Evolutionary conservation across 2,113 vertebrate species (phyloP), one percentile per base, ranked within the genome.

Genomic region (Oenanthe oenanthe): DNA sequence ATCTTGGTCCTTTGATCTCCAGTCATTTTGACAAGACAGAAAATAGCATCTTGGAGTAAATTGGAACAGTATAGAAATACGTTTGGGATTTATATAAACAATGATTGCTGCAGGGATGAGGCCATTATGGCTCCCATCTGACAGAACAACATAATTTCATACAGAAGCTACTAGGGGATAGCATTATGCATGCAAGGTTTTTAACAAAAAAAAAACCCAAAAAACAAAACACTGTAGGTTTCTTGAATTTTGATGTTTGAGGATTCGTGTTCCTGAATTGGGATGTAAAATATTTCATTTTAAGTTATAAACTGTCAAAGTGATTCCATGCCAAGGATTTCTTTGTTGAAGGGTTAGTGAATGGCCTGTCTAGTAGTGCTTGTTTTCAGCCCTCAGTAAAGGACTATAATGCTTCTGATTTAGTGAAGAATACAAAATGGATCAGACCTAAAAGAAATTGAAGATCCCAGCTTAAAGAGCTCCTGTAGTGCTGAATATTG

Each of bases 31-130:
- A 98, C 97, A 96, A 95, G 88, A 97, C 13, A n/a, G 96, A 97
- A 94, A 98, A 97, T 98, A 98, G 94, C 97, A 97, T 98, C 97
- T 97, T 97, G 88, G 87, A 97, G 93, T 96, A 98, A 98, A 98
- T 98, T 98, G 97, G 94, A 98, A 86, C 95, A 50, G 93, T 97
- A 94, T 88, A 97, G 97, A 98, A 98, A 97, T 98, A 98, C 97
- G 97, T 96, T 95, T 92, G 97, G 97, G 98, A 98, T 98, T 98
- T 98, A 97, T 98, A 98, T 98, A 98, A 99, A 98, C 98, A 98
- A 98, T 99, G 98, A 99, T 99, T 98, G 98, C 98, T 97, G 97
- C 97, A 96, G 97, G 98, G 98, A 99, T 98, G 98, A 98, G 98
- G 97, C 98, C 97, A 98, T 99, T 99, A 99, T 98, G 97, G 97